phyloP scores from a whole-genome alignment of 2,113 vertebrate species.

The Platichthys flesus region DNA sequence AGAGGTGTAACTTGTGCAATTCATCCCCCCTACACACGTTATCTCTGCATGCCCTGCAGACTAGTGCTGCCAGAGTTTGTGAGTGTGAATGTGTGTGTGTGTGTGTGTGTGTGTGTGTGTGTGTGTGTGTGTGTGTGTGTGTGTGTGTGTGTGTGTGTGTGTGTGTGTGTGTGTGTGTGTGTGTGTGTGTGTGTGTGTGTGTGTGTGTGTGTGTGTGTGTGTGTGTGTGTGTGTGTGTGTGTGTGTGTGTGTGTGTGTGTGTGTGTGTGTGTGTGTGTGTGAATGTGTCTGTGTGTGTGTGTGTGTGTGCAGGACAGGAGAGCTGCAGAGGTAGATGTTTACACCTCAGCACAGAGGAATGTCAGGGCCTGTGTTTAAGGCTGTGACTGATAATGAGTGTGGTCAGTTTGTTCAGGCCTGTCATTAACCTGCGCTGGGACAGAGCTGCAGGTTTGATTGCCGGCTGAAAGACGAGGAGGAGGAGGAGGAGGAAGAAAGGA shows the following conservation, averaged over 20 bases:
- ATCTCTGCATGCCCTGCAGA: slow-evolving; percentile 15
- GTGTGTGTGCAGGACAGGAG: slow-evolving; percentile 26
- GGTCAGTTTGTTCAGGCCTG: slow-evolving; percentile 77
- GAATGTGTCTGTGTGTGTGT: slow-evolving; percentile 13
- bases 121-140: neutral
- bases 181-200: slow-evolving; percentile 16
- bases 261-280: slow-evolving; percentile 11
- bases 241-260: neutral
- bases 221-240: too few relatives aligned
- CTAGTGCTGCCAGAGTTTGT: neutral
- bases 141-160: too few relatives aligned
- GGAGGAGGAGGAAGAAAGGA: slow-evolving; percentile 15
- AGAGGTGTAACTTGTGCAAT: slow-evolving; percentile 11
- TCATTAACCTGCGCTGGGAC: slow-evolving; percentile 76
- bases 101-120: slow-evolving; percentile 14
- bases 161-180: neutral
- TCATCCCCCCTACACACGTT: neutral
- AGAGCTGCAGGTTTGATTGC: slow-evolving; percentile 41
- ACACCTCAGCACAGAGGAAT: slow-evolving; percentile 79
- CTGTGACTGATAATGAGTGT: slow-evolving; percentile 77
- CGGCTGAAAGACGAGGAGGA: slow-evolving; percentile 23
- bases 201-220: slow-evolving; percentile 4
- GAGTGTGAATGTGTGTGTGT: neutral
- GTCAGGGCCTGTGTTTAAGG: slow-evolving; percentile 77
- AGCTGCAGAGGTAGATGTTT: slow-evolving; percentile 73